phyloP scores from a whole-genome alignment of 2,113 vertebrate species.

The Oenanthe melanoleuca region DNA sequence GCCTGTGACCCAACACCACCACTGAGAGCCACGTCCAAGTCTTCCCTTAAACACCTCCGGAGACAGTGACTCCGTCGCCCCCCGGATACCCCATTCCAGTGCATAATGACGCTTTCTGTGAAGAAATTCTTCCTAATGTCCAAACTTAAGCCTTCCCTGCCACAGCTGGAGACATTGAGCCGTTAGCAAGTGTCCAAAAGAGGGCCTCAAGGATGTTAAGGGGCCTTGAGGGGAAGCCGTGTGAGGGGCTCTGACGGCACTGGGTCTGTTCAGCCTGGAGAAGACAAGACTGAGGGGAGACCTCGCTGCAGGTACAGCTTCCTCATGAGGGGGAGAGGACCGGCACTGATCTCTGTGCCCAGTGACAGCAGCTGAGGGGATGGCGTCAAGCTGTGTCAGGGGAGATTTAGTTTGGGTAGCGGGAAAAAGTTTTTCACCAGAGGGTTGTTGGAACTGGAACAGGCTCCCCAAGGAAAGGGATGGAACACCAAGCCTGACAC shows the following conservation, averaged over 20 bases:
- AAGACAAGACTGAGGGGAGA: background rate
- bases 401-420: background rate
- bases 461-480: background rate
- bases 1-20: no score
- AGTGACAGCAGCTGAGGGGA: background rate
- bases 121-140: background rate
- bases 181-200: background rate
- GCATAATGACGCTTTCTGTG: background rate
- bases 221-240: fast-evolving
- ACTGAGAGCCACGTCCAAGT: background rate
- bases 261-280: background rate
- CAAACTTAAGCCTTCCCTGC: background rate
- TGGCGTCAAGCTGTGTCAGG: background rate
- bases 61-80: no score
- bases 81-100: background rate
- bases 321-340: fast-evolving
- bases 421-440: background rate
- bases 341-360: background rate
- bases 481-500: background rate
- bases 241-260: background rate
- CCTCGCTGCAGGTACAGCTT: fast-evolving
- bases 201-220: no score
- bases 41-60: background rate
- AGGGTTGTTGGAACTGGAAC: background rate
- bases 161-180: background rate